Conservation (phyloP, 2,888 invertebrate species). For the Spicauda simplicius region DNA sequence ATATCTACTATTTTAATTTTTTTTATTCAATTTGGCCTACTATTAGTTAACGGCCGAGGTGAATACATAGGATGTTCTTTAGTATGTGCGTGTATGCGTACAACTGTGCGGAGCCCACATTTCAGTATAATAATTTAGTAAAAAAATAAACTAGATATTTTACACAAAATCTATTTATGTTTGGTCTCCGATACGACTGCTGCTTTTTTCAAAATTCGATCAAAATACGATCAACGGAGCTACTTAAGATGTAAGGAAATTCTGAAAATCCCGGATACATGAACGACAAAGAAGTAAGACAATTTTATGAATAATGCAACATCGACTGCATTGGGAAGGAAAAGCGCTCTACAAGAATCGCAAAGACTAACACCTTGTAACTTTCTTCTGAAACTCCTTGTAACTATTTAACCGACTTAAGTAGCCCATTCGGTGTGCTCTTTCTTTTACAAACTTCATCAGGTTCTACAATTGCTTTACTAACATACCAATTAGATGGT, state of each 20-base stretch:
- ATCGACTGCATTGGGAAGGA: slow-evolving; percentile 16
- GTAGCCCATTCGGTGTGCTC: slow-evolving; percentile 17
- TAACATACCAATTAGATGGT: background rate
- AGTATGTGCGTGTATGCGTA: too few species aligned
- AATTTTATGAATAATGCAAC: slow-evolving; percentile 29
- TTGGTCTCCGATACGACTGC: too few species aligned
- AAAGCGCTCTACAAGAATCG: slow-evolving; percentile 18
- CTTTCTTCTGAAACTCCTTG: slow-evolving; percentile 22
- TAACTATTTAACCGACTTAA: slow-evolving; percentile 23
- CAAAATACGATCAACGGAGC: background rate
- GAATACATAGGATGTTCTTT: too few species aligned
- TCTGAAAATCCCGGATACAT: slow-evolving; percentile 12
- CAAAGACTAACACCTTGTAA: slow-evolving; percentile 9
- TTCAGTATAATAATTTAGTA: too few species aligned
- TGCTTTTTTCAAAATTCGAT: too few species aligned
- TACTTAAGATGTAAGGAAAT: too few species aligned
- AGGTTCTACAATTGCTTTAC: background rate
- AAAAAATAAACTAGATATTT: too few species aligned
- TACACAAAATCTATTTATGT: too few species aligned
- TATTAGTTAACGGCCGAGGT: too few species aligned
- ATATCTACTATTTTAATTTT: too few species aligned
- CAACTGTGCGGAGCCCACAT: too few species aligned
- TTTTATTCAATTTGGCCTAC: too few species aligned
- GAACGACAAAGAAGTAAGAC: slow-evolving; percentile 8
- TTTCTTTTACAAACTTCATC: slow-evolving; percentile 12